phyloP scores from a whole-genome alignment of 2,888 invertebrate species.

The Petrolisthes cinctipes region DNA sequence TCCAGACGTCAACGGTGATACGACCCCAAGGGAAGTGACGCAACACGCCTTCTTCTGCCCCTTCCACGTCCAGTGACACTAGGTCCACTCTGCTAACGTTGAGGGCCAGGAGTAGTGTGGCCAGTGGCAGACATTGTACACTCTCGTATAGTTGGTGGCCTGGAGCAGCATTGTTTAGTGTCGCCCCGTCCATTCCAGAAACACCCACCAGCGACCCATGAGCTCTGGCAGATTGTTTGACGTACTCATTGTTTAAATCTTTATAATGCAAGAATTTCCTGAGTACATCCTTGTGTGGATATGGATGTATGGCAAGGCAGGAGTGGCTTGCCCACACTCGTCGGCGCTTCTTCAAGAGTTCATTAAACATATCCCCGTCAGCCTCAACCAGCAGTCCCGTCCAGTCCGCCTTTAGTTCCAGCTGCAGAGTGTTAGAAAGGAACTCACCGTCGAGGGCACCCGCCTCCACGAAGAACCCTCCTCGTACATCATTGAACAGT shows the following conservation, averaged over 20 bases:
- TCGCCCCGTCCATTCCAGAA: neutral
- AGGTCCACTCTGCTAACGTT: conserved; percentile 48
- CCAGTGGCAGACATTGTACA: conserved; percentile 56
- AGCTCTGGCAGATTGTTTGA: conserved; percentile 10
- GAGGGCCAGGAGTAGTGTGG: conserved; percentile 39
- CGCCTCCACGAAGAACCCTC: conserved; percentile 74
- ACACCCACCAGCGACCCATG: conserved; percentile 23
- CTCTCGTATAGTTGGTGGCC: conserved; percentile 37
- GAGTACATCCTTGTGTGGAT: conserved; percentile 30
- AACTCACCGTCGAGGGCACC: conserved; percentile 74
- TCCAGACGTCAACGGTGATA: conserved; percentile 27
- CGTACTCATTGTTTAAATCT: neutral
- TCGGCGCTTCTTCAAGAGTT: conserved; percentile 71
- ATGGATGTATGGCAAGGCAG: conserved; percentile 70
- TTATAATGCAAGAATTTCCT: conserved; percentile 1
- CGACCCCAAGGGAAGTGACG: conserved; percentile 30
- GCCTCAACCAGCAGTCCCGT: conserved; percentile 73
- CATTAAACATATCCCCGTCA: conserved; percentile 71
- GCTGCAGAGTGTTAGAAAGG: conserved; percentile 73
- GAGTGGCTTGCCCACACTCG: conserved; percentile 72
- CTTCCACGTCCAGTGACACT: conserved; percentile 55
- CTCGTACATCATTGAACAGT: neutral
- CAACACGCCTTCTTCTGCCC: conserved; percentile 42
- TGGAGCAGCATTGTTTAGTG: neutral
- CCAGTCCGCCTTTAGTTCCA: conserved; percentile 72